Evolutionary conservation across 2,797 vertebrate species (phyloP).

Genomic region (Acanthopagrus latus): DNA sequence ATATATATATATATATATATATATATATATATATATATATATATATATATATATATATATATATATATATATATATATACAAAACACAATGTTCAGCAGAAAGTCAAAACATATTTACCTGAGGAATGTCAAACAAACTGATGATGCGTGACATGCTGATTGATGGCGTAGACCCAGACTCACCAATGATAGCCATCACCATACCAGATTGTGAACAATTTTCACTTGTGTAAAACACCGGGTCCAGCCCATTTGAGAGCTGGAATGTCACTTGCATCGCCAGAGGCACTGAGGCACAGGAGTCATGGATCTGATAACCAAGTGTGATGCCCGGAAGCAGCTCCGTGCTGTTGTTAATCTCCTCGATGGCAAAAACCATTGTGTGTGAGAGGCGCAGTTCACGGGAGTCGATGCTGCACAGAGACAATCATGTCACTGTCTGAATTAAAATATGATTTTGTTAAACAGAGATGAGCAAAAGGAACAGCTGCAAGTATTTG

Average conservation of each 20-base stretch:
- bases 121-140: not conserved
- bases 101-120: not conserved
- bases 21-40: no score
- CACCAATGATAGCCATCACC: conserved; percentile 53
- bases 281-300: conserved; percentile 66
- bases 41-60: no score
- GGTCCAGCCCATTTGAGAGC: conserved; percentile 64
- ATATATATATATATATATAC: no score
- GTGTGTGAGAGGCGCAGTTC: not conserved
- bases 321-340: conserved; percentile 45
- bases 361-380: not conserved
- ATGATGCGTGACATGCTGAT: conserved; percentile 76
- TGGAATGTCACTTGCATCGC: conserved; percentile 60
- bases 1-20: no score
- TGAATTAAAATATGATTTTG: not conserved
- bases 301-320: conserved; percentile 76
- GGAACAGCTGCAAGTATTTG: no score
- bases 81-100: not conserved
- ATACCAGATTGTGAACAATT: not conserved
- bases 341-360: conserved; percentile 1
- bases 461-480: not conserved
- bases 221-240: conserved; percentile 20
- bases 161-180: conserved; percentile 78
- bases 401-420: no score
- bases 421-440: not conserved